Evolutionary conservation across 2,888 invertebrate genomes (phyloP), one percentile per base, ranked within the genome.

Genomic region (Parelbella ahira): DNA sequence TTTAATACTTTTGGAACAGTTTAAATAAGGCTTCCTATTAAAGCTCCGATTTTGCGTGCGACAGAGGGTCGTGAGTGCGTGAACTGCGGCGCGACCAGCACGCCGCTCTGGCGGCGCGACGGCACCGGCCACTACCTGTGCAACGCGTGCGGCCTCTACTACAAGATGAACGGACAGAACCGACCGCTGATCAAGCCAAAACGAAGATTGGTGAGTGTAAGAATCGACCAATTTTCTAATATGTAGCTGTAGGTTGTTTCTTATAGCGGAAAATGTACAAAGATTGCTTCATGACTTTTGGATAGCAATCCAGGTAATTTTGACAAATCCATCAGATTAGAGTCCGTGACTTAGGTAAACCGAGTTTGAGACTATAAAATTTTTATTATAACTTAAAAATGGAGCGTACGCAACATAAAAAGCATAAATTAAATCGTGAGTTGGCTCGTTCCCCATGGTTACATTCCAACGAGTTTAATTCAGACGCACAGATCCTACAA

Each of bases 131-230:
- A 96, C 83, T 99, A 98, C 90, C 92, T 94, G 67, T 99, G 98
- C 92, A 99, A 99, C 89, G 99, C 99, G 59, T 99, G 99, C 88
- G 99, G 99, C 63, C 93, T 99, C 62, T 99, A 99, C 90, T 98
- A 98, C 91, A 99, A 99, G 91, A 99, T 99, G 98, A 99, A 99
- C 88, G 99, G 99, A 67, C 97, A 97, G 84, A 98, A 98, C 88
- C 90, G 99, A 83, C 99, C 99, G 46, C 93, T 99, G 73, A 98
- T 98, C 90, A 99, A 99, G 92, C 98, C 99, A 74, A 98, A 99
- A 90, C 94, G 99, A 92, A 94, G 99, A 93, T 94, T 98, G 95
- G 99, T 99, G 91, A 97, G 97, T 95, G 86, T 88, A 88, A 83
- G 87, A 87, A 86, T 87, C 86, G 86, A 87, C 86, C 87, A 87